Base-by-base conservation (phyloP, 2,113 vertebrate genomes). In the Laterallus jamaicensis region DNA sequence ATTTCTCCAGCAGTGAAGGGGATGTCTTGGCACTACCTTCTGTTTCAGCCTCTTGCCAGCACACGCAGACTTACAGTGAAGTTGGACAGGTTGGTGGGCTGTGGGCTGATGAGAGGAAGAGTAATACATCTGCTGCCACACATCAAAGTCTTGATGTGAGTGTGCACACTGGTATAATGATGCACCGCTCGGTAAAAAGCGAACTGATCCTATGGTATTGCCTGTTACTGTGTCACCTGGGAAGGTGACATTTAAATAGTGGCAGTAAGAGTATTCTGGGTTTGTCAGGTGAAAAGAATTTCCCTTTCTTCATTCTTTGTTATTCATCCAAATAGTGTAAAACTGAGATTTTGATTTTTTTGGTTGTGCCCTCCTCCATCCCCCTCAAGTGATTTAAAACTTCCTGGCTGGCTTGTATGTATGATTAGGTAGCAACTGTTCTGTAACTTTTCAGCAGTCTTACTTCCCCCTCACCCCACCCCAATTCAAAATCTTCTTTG, bases 51-150 rank as follows among this genome's bases (percentile, higher is more conserved):
- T 47, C 56, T 37, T 54, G 17, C 74, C 11, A 4, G 10, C n/a
- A 15, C 37, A 2, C 11, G 2, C 0, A 5, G 50, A 42, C 44
- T 70, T 62, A 58, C 28, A 42, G 0, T 63, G 18, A 9, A 3
- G 7, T 18, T 44, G 82, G 39, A 5, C 58, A n/a, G 28, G 15
- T n/a, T 78, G 31, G 25, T 31, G 44, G 25, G 71, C 55, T 28
- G 32, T n/a, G 82, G 12, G 50, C 14, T 15, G 22, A 24, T 55
- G 66, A 35, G 67, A 40, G 42, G 29, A 32, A 32, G 66, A 32
- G 35, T 32, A 55, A 60, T 32, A 5, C 21, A 28, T 75, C 32
- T 58, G 4, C 42, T 54, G 10, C 5, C 31, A 28, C 28, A 20
- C 28, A 4, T 7, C 31, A 2, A 52, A 6, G 12, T 32, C n/a